These are phyloP conservation scores for Drosophila navojoa DNA, from an alignment of 1,140 invertebrate genomes.

Conservation along the genomic window DNA sequence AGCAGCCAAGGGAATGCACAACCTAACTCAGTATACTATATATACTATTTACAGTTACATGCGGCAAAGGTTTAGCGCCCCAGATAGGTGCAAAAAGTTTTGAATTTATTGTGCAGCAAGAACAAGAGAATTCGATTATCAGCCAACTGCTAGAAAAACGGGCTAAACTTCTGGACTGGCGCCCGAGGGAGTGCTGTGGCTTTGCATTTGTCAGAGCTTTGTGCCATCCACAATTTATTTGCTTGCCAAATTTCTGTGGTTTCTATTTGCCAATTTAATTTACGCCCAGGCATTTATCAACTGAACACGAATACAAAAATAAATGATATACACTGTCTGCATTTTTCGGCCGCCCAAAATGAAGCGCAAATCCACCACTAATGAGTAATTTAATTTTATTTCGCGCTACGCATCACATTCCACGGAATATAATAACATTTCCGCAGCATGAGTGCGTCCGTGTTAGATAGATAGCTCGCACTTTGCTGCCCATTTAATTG, in stretches of 20 bases:
- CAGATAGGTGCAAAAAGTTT: slow-evolving; percentile 61
- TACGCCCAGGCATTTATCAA: neutral
- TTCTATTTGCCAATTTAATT: slow-evolving; percentile 1
- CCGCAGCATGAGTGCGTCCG: slow-evolving; percentile 21
- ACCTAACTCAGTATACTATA: neutral
- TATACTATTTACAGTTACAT: slow-evolving; percentile 11
- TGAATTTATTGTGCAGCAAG: slow-evolving; percentile 63
- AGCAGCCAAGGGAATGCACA: slow-evolving; percentile 19
- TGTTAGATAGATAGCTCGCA: slow-evolving; percentile 31
- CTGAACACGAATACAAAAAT: slow-evolving; percentile 26
- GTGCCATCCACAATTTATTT: slow-evolving; percentile 10
- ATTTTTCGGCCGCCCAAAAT: slow-evolving; percentile 57
- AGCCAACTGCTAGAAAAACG: slow-evolving; percentile 32
- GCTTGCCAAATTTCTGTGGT: slow-evolving; percentile 6
- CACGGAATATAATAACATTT: slow-evolving; percentile 60
- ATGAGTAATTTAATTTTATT: slow-evolving; percentile 81
- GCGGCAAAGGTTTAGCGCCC: slow-evolving; percentile 23
- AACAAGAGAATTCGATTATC: slow-evolving; percentile 57
- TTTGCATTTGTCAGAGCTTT: neutral
- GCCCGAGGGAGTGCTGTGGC: neutral
- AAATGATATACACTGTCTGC: slow-evolving; percentile 56
- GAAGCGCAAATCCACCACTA: slow-evolving; percentile 65
- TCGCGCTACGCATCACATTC: slow-evolving; percentile 34
- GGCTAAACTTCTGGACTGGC: slow-evolving; percentile 1
- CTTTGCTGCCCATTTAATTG: slow-evolving; percentile 68